phyloP scores from a whole-genome alignment of 2,888 invertebrate genomes.

The Polydrusus pterygomalis region DNA sequence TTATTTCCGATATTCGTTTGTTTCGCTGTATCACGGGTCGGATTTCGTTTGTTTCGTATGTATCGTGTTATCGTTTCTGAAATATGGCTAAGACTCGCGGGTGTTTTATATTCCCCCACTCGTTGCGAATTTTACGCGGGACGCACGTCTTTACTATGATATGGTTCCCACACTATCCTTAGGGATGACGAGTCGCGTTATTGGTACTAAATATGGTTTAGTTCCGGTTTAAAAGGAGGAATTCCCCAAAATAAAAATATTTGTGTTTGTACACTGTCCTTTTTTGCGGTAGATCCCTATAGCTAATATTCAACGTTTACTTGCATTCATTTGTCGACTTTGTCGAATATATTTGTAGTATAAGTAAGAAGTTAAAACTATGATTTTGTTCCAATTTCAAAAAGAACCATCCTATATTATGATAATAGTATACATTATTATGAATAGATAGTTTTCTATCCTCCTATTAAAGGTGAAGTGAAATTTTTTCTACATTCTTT shows the following conservation, averaged over 20 bases:
- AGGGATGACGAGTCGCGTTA: conserved; percentile 18
- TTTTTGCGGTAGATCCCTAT: too few relatives aligned
- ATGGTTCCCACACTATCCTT: conserved; percentile 44
- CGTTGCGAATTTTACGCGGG: conserved; percentile 11
- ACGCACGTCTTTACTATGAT: conserved; percentile 25
- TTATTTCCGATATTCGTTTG: conserved; percentile 23
- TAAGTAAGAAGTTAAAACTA: too few relatives aligned
- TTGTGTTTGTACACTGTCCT: too few relatives aligned
- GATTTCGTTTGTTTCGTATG: conserved; percentile 33
- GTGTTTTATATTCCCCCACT: conserved; percentile 46
- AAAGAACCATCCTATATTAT: too few relatives aligned
- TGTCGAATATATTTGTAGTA: too few relatives aligned
- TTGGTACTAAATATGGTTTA: conserved; percentile 19
- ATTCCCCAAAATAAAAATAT: conserved; percentile 2
- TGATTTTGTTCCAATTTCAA: too few relatives aligned
- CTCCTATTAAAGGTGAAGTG: too few relatives aligned
- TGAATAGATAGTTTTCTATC: too few relatives aligned
- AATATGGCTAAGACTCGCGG: conserved; percentile 43
- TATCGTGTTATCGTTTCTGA: conserved; percentile 54
- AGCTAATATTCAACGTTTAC: too few relatives aligned
- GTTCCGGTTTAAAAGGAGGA: conserved; percentile 19
- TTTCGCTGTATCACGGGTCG: conserved; percentile 50
- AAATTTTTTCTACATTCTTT: too few relatives aligned
- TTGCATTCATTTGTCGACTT: too few relatives aligned
- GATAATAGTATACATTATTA: too few relatives aligned